These are phyloP conservation scores for Champsocephalus esox DNA, from an alignment of 2,797 vertebrate species.

Conservation along the genomic window DNA sequence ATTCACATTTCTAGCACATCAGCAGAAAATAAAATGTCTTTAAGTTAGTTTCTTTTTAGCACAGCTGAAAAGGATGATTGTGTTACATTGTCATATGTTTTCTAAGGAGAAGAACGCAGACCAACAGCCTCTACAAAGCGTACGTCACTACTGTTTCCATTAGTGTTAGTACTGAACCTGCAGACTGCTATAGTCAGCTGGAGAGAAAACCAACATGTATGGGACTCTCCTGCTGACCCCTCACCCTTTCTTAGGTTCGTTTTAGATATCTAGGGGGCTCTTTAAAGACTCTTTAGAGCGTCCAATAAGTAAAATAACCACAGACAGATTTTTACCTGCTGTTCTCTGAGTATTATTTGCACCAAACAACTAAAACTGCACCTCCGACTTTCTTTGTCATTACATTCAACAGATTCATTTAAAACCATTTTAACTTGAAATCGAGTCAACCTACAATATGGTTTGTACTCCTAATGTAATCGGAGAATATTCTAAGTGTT, in stretches of 20 bases:
- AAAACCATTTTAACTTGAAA: background rate
- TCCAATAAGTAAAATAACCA: background rate
- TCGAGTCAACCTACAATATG: background rate
- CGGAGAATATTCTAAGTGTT: constrained; percentile 7
- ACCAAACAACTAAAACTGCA: constrained; percentile 5
- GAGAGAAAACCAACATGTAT: constrained; percentile 9
- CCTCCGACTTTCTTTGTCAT: background rate
- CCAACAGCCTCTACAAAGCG: constrained; percentile 12
- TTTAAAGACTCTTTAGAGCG: background rate
- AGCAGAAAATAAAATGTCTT: constrained; percentile 36
- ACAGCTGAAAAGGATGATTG: constrained; percentile 33
- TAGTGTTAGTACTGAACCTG: constrained; percentile 36
- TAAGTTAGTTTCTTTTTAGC: constrained; percentile 52
- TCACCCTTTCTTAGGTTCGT: background rate
- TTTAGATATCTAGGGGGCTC: background rate
- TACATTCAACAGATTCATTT: background rate
- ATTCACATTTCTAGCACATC: constrained; percentile 11
- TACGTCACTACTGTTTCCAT: constrained; percentile 26
- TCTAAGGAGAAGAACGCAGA: constrained; percentile 25
- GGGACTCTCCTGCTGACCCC: background rate
- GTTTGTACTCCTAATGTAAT: background rate
- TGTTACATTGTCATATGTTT: constrained; percentile 11
- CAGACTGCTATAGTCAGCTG: constrained; percentile 4
- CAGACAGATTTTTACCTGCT: constrained; percentile 8
- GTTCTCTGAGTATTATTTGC: background rate